Evolutionary conservation across 2,888 invertebrate genomes (phyloP), one percentile per base, ranked within the genome.

Genomic region (Noctuana brunneofusca): DNA sequence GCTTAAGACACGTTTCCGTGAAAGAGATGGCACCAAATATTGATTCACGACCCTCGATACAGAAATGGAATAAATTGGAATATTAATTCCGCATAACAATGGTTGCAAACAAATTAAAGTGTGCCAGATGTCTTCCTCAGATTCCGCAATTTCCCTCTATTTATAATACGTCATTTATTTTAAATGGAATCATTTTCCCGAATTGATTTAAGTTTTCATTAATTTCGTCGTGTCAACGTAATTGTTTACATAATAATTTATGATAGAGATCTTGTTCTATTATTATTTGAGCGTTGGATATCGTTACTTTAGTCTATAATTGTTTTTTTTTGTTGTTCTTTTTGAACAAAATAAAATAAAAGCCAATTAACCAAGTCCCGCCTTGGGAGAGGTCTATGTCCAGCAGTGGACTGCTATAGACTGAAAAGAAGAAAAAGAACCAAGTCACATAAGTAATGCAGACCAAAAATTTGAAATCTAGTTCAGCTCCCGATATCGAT

Each of bases 21-120:
- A 78, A 76, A 77, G 81, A 79, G 81, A 81, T 75, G 78, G 79
- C 78, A 75, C 77, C 80, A 81, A 87, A 87, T 89, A 90, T 89
- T 89, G 89, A 89, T 90, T 85, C 82, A 82, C 82, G 81, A 76
- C 80, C 83, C 84, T 81, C 83, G 82, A 87, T 89, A 88, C 85
- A 83, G 84, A 86, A 86, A 84, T 86, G 86, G 89, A 90, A 90
- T 90, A 89, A 89, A 89, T 90, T 89, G 86, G 89, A 90, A 90
- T 91, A 91, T 90, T 91, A 91, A 91, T 91, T 89, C 84, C 80
- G 86, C 87, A 86, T 84, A 85, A 89, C 90, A 90, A 89, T 87
- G 84, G 78, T 76, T 78, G 82, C 86, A 85, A 87, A 89, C 88
- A 89, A 91, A 89, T 90, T 89, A 88, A 86, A 89, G 85, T 84